phyloP scores from a whole-genome alignment of 2,797 vertebrate genomes.

The Oryzias dopingdopingensis region DNA sequence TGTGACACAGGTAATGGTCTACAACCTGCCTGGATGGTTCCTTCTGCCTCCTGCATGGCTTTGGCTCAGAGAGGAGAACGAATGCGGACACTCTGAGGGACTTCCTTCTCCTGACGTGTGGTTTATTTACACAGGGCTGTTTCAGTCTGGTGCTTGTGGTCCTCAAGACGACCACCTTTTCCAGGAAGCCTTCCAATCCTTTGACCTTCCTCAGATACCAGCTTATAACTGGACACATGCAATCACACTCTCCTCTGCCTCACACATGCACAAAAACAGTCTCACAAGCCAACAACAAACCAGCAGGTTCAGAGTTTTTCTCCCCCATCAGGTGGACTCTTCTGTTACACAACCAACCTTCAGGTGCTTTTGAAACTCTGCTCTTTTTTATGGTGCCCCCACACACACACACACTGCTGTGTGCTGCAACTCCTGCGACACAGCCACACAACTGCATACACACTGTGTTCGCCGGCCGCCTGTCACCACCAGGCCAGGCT shows the following conservation, averaged over 20 bases:
- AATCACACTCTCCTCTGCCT: constrained; percentile 26
- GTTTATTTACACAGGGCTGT: constrained; percentile 56
- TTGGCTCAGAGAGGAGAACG: constrained; percentile 22
- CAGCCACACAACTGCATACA: constrained; percentile 45
- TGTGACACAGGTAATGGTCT: constrained; percentile 1
- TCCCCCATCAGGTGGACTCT: constrained; percentile 64
- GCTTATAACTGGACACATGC: constrained; percentile 58
- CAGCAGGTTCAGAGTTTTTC: constrained; percentile 62
- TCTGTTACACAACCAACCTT: constrained; percentile 71
- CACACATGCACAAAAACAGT: constrained; percentile 22
- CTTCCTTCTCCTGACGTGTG: background rate
- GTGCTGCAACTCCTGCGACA: constrained; percentile 29
- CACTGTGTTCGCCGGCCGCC: constrained; percentile 65
- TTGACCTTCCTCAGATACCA: constrained; percentile 69
- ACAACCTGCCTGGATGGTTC: constrained; percentile 9
- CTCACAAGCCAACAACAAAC: constrained; percentile 57
- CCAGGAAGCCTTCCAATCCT: constrained; percentile 65
- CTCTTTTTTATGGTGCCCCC: constrained; percentile 68
- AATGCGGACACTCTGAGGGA: background rate
- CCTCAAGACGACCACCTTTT: constrained; percentile 47
- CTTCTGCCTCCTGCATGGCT: constrained; percentile 27
- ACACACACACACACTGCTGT: constrained; percentile 45
- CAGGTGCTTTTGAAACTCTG: constrained; percentile 74
- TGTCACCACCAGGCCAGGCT: constrained; percentile 59
- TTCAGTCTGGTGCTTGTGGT: constrained; percentile 73